Base-by-base conservation (phyloP, 1,140 invertebrate genomes). In the Neodiprion lecontei region DNA sequence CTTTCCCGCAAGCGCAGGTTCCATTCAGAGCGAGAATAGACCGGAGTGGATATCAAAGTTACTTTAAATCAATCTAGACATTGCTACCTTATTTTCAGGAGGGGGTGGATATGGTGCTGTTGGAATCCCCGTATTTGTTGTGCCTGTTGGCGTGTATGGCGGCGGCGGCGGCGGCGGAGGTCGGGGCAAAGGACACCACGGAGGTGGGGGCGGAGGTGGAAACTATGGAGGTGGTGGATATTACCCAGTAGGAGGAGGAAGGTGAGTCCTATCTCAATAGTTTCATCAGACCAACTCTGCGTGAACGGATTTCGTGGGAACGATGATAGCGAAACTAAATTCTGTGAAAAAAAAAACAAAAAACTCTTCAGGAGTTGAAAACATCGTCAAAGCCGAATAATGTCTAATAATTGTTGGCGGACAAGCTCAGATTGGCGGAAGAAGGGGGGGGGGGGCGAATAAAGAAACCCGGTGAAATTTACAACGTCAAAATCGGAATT, bases 101-200 rank as follows among this genome's bases (percentile, higher is more conserved):
- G 53, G 53, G 4, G n/a, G 11, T 9, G 53, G 53, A 61, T 17
- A 47, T 61, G 72, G 11, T 10, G 14, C 61, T 14, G 76, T 67
- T 69, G 73, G 77, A 21, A 65, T 80, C 65, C 80, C 79, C 67
- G 74, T 82, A 12, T 72, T 79, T 69, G 74, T 83, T 14, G 73
- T 81, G 48, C 79, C 79, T 48, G 75, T 81, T 40, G 11, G 53
- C 28, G 28, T 40, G 28, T 40, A 40, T 40, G 28, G 28, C 71
- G 70, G 75, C 21, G 28, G 23, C 21, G 28, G 23, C 7, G 8
- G 53, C 4, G 53, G 53, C 5, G 11, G n/a, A 61, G n/a, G 53
- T 5, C 11, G 17, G 17, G 17, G 17, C 17, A 21, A 17, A 14
- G 53, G 53, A 61, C 53, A 61, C 11, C 3, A n/a, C 11, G 53